Evolutionary conservation across 1,140 invertebrate genomes (phyloP), one percentile per base, ranked within the genome.

Genomic region (Drosophila virilis): DNA sequence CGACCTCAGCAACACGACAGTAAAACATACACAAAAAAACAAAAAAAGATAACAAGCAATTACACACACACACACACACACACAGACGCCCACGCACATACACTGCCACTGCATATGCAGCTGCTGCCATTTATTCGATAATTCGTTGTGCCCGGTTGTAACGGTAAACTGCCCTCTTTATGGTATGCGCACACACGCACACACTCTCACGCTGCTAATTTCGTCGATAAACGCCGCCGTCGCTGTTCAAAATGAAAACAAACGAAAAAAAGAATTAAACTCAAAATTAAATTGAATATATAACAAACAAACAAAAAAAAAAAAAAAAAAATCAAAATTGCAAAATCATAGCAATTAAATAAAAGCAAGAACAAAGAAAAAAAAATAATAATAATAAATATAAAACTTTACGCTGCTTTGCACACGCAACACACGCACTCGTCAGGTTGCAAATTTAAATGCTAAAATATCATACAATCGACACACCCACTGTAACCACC

Each of bases 361-460:
- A 62, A 62, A 62, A 52, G 13, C 9, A 12, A 50, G 43, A 54
- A 4, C 28, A 35, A 54, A 50, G 12, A 2, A 9, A 15, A 61
- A 50, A 32, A 1, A 10, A 54, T 38, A 12, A 38, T 3, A 38
- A 40, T 37, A 38, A 17, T 28, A 46, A n/a, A 46, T 45, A 60
- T 7, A 48, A 48, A 64, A 68, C 32, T 68, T 73, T 73, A 69
- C 74, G 74, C 59, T 70, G 74, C 54, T 80, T 71, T 73, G 80
- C 64, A 83, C 80, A 83, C 76, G 73, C 75, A 74, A 58, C 80
- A 80, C 78, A 78, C 78, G 72, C 78, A 82, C 80, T 60, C 51
- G 48, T 51, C 69, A 79, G 65, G 80, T 68, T 82, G 60, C 58
- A 52, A 82, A 68, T 52, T 60, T 54, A 68, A 73, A 68, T 73